These are phyloP conservation scores for Poecilus cupreus DNA, from an alignment of 2,888 invertebrate genomes.

Conservation along the genomic window DNA sequence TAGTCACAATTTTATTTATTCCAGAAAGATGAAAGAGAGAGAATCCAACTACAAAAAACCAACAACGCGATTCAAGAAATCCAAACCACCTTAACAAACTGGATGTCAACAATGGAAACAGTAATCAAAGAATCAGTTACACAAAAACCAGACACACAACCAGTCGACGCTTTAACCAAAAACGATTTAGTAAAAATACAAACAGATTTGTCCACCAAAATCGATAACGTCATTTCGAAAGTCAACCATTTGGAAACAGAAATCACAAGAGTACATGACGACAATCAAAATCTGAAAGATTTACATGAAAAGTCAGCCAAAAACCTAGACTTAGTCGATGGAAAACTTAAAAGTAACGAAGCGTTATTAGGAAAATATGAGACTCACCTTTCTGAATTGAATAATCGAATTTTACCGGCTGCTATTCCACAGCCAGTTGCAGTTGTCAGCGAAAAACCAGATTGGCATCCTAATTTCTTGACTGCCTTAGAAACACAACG, in stretches of 20 bases:
- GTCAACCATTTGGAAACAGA: slow-evolving; percentile 68
- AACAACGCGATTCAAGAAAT: slow-evolving; percentile 76
- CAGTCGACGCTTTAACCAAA: slow-evolving; percentile 60
- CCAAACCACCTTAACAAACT: slow-evolving; percentile 72
- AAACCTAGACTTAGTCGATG: slow-evolving; percentile 72
- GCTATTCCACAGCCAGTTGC: slow-evolving; percentile 4
- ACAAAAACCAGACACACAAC: slow-evolving; percentile 35
- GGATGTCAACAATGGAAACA: slow-evolving; percentile 72
- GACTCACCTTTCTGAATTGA: slow-evolving; percentile 74
- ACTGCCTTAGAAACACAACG: slow-evolving; percentile 69
- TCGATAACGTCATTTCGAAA: slow-evolving; percentile 66
- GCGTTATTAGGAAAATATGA: slow-evolving; percentile 77
- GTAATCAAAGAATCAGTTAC: slow-evolving; percentile 69
- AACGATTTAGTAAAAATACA: slow-evolving; percentile 55
- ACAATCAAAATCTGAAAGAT: slow-evolving; percentile 71
- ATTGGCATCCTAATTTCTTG: slow-evolving; percentile 69
- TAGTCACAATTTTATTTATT: slow-evolving; percentile 48
- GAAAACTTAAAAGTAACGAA: slow-evolving; percentile 74
- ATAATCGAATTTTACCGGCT: slow-evolving; percentile 63
- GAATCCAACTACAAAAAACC: slow-evolving; percentile 78
- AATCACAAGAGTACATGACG: slow-evolving; percentile 68
- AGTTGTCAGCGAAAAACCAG: slow-evolving; percentile 63
- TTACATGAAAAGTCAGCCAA: slow-evolving; percentile 72
- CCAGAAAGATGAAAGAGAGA: slow-evolving; percentile 81
- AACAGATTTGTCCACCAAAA: slow-evolving; percentile 65